phyloP scores from a whole-genome alignment of 1,140 invertebrate species.

The Drosophila busckii region DNA sequence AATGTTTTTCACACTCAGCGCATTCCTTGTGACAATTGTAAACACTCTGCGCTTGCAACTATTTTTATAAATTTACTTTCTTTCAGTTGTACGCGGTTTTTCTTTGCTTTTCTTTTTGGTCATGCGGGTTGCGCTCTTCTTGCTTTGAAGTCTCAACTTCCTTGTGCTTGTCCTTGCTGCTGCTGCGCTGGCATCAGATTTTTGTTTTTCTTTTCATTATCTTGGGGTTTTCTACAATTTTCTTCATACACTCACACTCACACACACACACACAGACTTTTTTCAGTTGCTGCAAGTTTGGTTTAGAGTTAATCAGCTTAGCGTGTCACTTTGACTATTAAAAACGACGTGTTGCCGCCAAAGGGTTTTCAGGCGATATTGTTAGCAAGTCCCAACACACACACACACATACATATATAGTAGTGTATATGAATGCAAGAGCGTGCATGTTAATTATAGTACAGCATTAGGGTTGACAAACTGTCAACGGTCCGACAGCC shows the following conservation, averaged over 20 bases:
- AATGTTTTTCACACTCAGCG: conserved; percentile 16
- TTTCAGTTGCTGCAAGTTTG: conserved; percentile 36
- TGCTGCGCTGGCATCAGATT: no score
- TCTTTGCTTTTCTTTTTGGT: conserved; percentile 1
- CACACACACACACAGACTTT: no score
- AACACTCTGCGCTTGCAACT: conserved; percentile 34
- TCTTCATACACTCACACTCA: no score
- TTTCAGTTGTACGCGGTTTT: neutral
- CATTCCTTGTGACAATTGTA: conserved; percentile 73
- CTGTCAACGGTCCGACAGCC: conserved; percentile 2
- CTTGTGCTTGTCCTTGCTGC: no score
- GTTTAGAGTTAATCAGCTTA: conserved; percentile 75
- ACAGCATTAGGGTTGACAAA: conserved; percentile 28
- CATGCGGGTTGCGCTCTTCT: conserved; percentile 39
- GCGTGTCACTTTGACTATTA: conserved; percentile 70
- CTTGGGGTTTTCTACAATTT: conserved; percentile 6
- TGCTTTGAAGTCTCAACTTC: no score
- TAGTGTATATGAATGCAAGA: conserved; percentile 13
- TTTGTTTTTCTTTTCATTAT: conserved; percentile 18
- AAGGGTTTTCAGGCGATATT: conserved; percentile 41
- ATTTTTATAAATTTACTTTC: neutral
- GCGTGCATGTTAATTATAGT: conserved; percentile 31
- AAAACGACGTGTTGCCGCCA: conserved; percentile 48
- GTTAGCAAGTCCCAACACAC: conserved; percentile 13
- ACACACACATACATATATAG: neutral